These are phyloP conservation scores for Peromyscus eremicus DNA, from an alignment of 2,797 vertebrate genomes.

Conservation along the genomic window DNA sequence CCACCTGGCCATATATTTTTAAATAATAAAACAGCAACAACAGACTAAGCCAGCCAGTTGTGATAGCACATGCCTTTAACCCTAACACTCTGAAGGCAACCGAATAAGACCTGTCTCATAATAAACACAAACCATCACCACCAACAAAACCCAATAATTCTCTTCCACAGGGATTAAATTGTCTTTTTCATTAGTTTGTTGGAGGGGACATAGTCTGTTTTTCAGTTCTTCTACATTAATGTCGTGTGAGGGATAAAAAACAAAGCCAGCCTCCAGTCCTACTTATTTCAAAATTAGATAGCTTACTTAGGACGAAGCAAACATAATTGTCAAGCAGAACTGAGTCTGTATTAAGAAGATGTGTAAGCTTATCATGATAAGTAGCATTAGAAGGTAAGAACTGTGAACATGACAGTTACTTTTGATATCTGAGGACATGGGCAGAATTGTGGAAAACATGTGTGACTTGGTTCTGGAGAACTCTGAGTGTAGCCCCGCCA, in stretches of 20 bases:
- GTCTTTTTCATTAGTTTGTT: neutral
- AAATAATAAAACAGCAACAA: neutral
- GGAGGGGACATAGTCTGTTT: neutral
- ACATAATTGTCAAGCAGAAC: constrained; percentile 34
- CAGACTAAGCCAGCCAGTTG: neutral
- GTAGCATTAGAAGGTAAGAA: neutral
- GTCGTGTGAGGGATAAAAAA: neutral
- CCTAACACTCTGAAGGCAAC: neutral
- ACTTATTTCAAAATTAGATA: neutral
- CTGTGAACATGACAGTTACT: neutral
- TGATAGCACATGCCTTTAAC: neutral
- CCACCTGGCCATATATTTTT: neutral
- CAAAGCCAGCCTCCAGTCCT: neutral
- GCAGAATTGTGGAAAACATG: neutral
- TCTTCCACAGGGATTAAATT: neutral
- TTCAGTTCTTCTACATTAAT: neutral
- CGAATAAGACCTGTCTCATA: neutral
- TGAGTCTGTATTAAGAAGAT: constrained; percentile 23
- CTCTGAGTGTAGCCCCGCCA: neutral
- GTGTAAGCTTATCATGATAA: neutral
- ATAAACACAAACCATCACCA: neutral
- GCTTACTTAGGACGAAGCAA: constrained; percentile 32
- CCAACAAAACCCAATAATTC: neutral
- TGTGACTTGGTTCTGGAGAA: neutral
- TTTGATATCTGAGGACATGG: neutral